phyloP scores from a whole-genome alignment of 2,113 vertebrate species.

The Macquaria australasica region DNA sequence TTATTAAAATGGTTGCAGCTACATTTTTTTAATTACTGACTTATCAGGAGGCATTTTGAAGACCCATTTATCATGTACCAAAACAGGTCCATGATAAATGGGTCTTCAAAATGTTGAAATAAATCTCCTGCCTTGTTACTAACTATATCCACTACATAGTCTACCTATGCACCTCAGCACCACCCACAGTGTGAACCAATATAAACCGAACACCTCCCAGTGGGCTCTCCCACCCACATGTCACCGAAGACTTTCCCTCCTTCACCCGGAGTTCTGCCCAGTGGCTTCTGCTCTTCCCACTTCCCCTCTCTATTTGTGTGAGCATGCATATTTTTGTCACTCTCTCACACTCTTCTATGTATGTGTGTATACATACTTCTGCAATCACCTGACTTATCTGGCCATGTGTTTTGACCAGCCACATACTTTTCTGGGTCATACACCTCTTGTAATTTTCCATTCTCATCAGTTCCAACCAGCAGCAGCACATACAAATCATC shows the following conservation, averaged over 20 bases:
- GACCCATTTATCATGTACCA: too few species aligned
- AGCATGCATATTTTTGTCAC: conserved; percentile 45
- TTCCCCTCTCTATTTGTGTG: conserved; percentile 41
- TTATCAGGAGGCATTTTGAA: too few species aligned
- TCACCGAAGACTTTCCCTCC: conserved; percentile 31
- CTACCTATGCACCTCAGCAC: conserved; percentile 49
- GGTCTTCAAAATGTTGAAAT: not conserved
- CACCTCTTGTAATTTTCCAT: conserved; percentile 66
- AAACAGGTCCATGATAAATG: not conserved
- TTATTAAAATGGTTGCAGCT: not conserved
- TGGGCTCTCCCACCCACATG: conserved; percentile 28
- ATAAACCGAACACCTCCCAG: conserved; percentile 60
- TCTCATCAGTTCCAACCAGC: conserved; percentile 49
- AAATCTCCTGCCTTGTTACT: conserved; percentile 19
- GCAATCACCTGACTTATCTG: conserved; percentile 42
- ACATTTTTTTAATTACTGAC: not conserved
- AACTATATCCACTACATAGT: conserved; percentile 26
- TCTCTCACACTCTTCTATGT: conserved; percentile 6
- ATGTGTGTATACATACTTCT: conserved; percentile 37
- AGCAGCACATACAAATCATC: conserved; percentile 4
- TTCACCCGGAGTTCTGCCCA: conserved; percentile 1
- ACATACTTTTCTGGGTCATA: conserved; percentile 33
- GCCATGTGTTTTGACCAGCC: conserved; percentile 24
- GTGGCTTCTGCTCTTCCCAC: conserved; percentile 15
- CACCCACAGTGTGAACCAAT: conserved; percentile 77